These are phyloP conservation scores for Ips typographus DNA, from an alignment of 1,140 invertebrate genomes.

Conservation along the genomic window DNA sequence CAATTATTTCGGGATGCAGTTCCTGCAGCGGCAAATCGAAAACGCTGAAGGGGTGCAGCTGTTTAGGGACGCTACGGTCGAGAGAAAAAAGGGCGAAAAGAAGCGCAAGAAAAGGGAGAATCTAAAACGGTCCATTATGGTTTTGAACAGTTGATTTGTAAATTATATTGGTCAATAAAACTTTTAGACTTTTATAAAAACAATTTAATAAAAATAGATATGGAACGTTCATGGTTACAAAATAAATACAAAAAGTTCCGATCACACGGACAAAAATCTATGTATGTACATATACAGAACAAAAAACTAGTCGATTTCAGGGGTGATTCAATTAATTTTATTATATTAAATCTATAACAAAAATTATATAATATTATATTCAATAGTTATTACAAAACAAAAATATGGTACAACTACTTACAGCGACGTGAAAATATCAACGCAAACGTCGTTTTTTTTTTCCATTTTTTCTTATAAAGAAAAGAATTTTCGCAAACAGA, in stretches of 20 bases:
- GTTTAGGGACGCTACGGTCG: constrained; percentile 77
- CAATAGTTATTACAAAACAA: constrained; percentile 46
- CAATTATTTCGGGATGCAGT: constrained; percentile 82
- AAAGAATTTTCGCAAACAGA: not conserved
- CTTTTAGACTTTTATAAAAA: constrained; percentile 36
- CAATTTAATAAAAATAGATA: constrained; percentile 47
- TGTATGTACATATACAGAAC: constrained; percentile 39
- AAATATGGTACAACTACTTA: constrained; percentile 53
- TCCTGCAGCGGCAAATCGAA: constrained; percentile 77
- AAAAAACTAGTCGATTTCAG: constrained; percentile 44
- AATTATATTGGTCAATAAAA: too few relatives aligned
- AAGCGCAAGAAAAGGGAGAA: constrained; percentile 69
- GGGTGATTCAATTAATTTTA: constrained; percentile 35
- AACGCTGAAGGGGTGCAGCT: constrained; percentile 75
- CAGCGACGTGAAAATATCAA: not conserved
- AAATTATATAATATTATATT: constrained; percentile 51
- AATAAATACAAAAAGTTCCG: constrained; percentile 43
- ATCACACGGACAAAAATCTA: constrained; percentile 31
- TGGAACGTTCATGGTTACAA: constrained; percentile 45
- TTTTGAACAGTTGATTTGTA: constrained; percentile 32
- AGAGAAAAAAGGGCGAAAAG: constrained; percentile 66
- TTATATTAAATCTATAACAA: constrained; percentile 53
- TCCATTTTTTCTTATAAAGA: not conserved
- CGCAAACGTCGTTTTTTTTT: too few relatives aligned
- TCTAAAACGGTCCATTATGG: constrained; percentile 66